These are phyloP conservation scores for Agrotis ipsilon DNA, from an alignment of 2,888 invertebrate genomes.

Conservation along the genomic window DNA sequence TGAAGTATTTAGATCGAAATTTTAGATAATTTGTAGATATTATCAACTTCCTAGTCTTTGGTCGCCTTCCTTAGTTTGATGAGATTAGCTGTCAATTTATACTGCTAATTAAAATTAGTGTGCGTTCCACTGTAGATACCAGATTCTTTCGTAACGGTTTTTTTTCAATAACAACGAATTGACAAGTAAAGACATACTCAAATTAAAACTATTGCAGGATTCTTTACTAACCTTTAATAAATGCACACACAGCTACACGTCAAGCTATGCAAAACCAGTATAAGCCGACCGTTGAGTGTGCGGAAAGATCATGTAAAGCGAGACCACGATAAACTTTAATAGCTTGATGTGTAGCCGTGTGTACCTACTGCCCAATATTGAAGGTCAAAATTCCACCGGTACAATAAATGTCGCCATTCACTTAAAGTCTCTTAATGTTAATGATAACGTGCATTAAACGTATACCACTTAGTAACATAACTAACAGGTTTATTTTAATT, in stretches of 20 bases:
- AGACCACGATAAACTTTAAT: no score
- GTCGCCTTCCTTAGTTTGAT: constrained; percentile 31
- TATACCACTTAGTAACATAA: background rate
- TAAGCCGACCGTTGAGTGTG: no score
- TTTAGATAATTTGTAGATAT: constrained; percentile 38
- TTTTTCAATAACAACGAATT: no score
- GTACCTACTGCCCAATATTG: no score
- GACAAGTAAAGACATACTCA: no score
- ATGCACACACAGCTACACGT: no score
- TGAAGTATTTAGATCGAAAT: constrained; percentile 50
- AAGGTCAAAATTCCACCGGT: background rate
- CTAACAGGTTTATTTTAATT: constrained; percentile 6
- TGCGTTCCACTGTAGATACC: background rate
- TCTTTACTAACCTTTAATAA: no score
- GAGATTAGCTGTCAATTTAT: constrained; percentile 16
- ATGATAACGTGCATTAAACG: background rate
- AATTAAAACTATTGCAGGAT: no score
- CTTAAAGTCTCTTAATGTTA: background rate
- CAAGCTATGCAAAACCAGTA: no score
- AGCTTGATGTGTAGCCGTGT: no score
- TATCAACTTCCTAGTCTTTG: constrained; percentile 24
- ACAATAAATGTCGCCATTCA: background rate
- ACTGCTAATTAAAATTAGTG: constrained; percentile 13
- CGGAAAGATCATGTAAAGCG: no score
- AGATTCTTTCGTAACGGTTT: background rate